These are phyloP conservation scores for Horisme vitalbata DNA, from an alignment of 2,888 invertebrate genomes.

Conservation along the genomic window DNA sequence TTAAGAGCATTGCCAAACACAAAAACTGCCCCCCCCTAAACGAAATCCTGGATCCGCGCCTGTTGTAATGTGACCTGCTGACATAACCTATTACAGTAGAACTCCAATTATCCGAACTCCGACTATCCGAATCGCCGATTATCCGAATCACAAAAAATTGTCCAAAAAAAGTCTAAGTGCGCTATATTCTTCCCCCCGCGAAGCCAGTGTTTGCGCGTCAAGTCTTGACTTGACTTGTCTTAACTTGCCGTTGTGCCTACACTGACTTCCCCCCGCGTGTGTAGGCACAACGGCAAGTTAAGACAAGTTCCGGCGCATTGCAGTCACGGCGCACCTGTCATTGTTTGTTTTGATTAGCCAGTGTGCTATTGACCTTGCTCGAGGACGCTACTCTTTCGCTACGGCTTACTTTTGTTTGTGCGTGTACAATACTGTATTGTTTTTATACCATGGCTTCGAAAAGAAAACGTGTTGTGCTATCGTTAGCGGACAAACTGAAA, in stretches of 20 bases:
- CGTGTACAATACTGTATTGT: constrained; percentile 20
- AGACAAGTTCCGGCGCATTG: constrained; percentile 4
- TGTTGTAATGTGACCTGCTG: no score
- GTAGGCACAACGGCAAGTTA: no score
- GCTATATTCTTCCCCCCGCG: not conserved
- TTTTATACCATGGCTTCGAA: constrained; percentile 33
- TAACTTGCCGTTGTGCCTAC: no score
- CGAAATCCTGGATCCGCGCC: no score
- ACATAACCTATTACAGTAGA: no score
- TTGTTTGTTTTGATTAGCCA: constrained; percentile 28
- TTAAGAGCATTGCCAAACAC: no score
- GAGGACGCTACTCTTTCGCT: constrained; percentile 24
- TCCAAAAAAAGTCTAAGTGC: no score
- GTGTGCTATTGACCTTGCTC: constrained; percentile 18
- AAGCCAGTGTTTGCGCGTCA: constrained; percentile 7
- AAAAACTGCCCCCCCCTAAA: no score
- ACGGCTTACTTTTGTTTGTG: constrained; percentile 31
- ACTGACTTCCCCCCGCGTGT: no score
- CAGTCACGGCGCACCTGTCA: constrained; percentile 17
- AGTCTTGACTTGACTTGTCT: constrained; percentile 1
- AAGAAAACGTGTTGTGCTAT: constrained; percentile 39
- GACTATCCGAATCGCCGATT: no score
- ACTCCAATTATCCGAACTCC: no score
- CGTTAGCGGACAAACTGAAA: constrained; percentile 38
- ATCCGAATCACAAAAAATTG: no score